These are phyloP conservation scores for Megastigmus dorsalis DNA, from an alignment of 2,888 invertebrate species.

Conservation along the genomic window DNA sequence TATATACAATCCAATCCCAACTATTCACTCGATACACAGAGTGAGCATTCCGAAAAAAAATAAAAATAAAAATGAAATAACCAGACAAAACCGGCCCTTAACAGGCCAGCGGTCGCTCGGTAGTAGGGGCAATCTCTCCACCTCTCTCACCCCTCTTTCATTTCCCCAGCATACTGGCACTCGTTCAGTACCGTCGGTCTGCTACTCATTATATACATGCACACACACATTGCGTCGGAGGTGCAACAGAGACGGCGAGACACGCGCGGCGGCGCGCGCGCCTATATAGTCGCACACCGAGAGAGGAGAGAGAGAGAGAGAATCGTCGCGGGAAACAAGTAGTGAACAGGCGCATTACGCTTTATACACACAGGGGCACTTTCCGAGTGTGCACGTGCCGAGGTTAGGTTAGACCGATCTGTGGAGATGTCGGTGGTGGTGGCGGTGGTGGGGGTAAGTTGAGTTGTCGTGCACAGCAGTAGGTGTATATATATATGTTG, in stretches of 20 bases:
- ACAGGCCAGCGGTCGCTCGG: conserved; percentile 23
- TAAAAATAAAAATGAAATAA: no score
- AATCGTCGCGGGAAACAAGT: conserved; percentile 32
- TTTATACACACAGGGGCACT: neutral
- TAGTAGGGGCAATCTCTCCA: conserved; percentile 26
- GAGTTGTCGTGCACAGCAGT: no score
- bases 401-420: neutral
- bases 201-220: no score
- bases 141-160: no score
- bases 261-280: neutral
- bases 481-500: no score
- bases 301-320: neutral
- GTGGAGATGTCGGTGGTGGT: neutral
- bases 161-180: no score
- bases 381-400: neutral
- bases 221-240: conserved; percentile 3
- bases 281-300: neutral
- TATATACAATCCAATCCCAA: no score
- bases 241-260: conserved; percentile 7
- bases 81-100: conserved; percentile 20
- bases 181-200: no score
- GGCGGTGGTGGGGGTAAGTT: no score
- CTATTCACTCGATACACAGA: no score
- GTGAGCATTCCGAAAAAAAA: no score
- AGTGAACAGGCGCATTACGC: conserved; percentile 25